Evolutionary conservation across 2,888 invertebrate species (phyloP), one percentile per base, ranked within the genome.

Genomic region (Agriopis marginaria): DNA sequence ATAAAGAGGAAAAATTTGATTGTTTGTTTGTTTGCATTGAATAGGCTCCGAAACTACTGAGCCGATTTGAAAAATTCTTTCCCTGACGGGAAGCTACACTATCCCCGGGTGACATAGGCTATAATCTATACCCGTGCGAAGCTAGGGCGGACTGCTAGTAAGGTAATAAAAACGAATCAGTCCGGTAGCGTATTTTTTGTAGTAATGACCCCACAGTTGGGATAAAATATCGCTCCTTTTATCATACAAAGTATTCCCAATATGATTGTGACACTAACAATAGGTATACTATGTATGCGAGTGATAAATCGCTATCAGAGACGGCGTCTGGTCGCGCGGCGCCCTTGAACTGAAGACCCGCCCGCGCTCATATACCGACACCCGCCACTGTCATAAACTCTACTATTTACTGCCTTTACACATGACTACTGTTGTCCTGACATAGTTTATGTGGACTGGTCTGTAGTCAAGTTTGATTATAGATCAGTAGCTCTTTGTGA

Each of bases 261-360:
- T 23, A 53, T 42, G 12, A 40, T n/a, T 42, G 47, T 47, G 6
- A n/a, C 47, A 47, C 6, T n/a, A 40, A 55, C 54, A 55, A 55
- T 40, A 55, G 40, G 39, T 40, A 32, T 49, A 45, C 11, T 23
- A 14, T 14, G 7, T 55, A 42, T 40, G 32, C 32, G 14, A 32
- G 10, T n/a, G 58, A 58, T 58, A 58, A 47, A 47, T 32, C 23
- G 58, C 32, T 58, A 58, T 58, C 58, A 40, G 55, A 6, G 32
- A 8, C 49, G 14, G 17, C 50, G 50, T 61, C 50, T 61, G 61
- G 50, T 40, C 61, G 59, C 61, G 59, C 53, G 14, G 55, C 17
- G 42, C 44, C 62, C 62, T 62, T 62, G 62, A 62, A 62, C 62
- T 62, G 62, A 62, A 62, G 62, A 62, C 62, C 62, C 62, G 12